A percentile compares a stretch with the other conserved stretches of the same genome.
Evolutionary conservation across 1,140 invertebrate genomes (phyloP).

Genomic region (Drosophila ironensis): DNA sequence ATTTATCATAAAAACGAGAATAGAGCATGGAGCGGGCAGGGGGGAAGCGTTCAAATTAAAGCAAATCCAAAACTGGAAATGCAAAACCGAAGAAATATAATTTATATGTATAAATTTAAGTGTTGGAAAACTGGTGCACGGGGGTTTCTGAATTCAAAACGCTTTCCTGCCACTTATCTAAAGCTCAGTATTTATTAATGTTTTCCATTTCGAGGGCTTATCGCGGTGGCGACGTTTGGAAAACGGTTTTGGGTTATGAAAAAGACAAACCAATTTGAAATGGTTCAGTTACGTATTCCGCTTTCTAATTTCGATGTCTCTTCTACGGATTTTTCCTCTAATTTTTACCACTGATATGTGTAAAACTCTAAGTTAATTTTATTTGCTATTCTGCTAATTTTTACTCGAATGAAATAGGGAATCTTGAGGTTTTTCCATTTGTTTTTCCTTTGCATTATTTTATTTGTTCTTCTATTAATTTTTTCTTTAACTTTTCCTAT

Average conservation of each 20-base stretch:
- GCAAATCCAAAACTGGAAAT: constrained; percentile 64
- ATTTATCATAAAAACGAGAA: constrained; percentile 61
- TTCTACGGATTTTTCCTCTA: background rate
- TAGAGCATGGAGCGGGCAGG: background rate
- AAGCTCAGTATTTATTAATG: constrained; percentile 32
- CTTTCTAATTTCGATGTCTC: constrained; percentile 21
- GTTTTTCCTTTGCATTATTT: too few species aligned
- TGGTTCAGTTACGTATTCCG: constrained; percentile 41
- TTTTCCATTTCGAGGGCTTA: constrained; percentile 12
- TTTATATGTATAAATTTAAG: constrained; percentile 51
- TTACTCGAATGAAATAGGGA: too few species aligned
- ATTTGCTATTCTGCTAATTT: too few species aligned
- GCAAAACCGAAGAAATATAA: constrained; percentile 56
- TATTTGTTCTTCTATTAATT: too few species aligned
- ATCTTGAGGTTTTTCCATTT: too few species aligned
- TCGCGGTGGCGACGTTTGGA: constrained; percentile 5
- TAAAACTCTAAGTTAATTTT: too few species aligned
- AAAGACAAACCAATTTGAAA: constrained; percentile 56
- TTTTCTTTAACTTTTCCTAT: too few species aligned
- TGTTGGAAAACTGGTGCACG: too few species aligned
- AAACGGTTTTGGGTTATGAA: constrained; percentile 1
- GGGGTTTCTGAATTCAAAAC: constrained; percentile 31
- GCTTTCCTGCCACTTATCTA: constrained; percentile 18
- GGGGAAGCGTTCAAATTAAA: constrained; percentile 26
- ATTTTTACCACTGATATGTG: too few species aligned